Base-by-base conservation (phyloP, 2,888 invertebrate genomes). In the Drosophila meridionalis region DNA sequence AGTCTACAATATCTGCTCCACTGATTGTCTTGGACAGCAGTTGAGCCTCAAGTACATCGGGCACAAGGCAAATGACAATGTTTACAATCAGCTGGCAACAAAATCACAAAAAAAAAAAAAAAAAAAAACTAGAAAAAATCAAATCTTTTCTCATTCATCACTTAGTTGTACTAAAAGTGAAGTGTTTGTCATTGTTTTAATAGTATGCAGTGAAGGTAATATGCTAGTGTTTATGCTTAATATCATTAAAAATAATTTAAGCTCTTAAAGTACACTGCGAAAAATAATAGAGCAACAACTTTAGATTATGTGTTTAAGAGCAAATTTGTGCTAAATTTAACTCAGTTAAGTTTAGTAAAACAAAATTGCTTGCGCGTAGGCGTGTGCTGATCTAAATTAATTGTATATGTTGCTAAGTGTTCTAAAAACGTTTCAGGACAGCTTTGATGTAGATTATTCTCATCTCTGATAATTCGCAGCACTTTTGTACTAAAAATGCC, bases 51-150 rank as follows among this genome's bases (percentile, higher is more conserved):
- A 20, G 40, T 20, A 62, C 75, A 78, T 77, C 69, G 75, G 63
- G 78, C 48, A 11, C 73, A 73, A 78, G 78, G 78, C 58, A 40
- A 72, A 42, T 50, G 59, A 48, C 59, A 60, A 63, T 57, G 40
- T 38, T 4, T 6, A 28, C 38, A 62, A 66, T 59, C 53, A 60
- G 38, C 76, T 53, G 47, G n/a, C 60, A 58, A 59, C 40, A 58
- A 53, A 40, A 34, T 58, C 26, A 61, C 3, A 3, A 6, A 28
- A 47, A 47, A 47, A 26, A 47, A 4, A 9, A 45, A 34, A 26
- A 2, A 48, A 8, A 30, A 30, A 4, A 48, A 30, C 30, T 34
- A 34, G 8, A 9, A 34, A 34, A 58, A 20, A 20, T 20, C 48
- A 28, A 56, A 75, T 45, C 50, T 55, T 7, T 14, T 45, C 43